These are phyloP conservation scores for Dicerorhinus sumatrensis DNA, from an alignment of 2,113 vertebrate genomes.

Conservation along the genomic window DNA sequence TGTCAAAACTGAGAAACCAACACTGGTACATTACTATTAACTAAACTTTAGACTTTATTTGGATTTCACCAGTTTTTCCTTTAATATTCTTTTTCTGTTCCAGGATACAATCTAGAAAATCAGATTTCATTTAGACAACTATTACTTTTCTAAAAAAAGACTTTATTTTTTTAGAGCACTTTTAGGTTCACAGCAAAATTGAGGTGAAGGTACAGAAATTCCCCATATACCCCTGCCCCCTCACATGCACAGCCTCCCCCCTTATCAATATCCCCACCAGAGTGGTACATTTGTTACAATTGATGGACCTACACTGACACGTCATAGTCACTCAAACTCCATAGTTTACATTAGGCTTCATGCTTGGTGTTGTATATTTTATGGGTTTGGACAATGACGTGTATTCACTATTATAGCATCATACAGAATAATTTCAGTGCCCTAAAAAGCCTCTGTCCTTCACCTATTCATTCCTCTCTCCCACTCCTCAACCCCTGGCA, in stretches of 20 bases:
- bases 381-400: not conserved
- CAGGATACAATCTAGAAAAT: not conserved
- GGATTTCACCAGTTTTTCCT: not conserved
- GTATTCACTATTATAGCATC: not conserved
- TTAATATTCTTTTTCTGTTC: not conserved
- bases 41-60: not conserved
- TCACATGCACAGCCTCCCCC: not conserved
- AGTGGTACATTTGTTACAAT: not conserved
- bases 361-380: not conserved
- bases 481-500: not conserved
- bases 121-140: conserved; percentile 5
- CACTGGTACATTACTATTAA: not conserved
- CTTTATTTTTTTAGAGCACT: not conserved
- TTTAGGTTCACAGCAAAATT: not conserved
- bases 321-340: not conserved
- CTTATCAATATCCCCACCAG: not conserved
- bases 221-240: not conserved
- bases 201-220: not conserved
- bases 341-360: not conserved
- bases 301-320: not conserved
- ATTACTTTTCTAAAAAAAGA: not conserved
- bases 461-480: not conserved
- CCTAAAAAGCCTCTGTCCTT: not conserved
- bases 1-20: not conserved
- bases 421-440: not conserved